phyloP scores from a whole-genome alignment of 2,888 invertebrate genomes.

The Rhorus exstirpatorius region DNA sequence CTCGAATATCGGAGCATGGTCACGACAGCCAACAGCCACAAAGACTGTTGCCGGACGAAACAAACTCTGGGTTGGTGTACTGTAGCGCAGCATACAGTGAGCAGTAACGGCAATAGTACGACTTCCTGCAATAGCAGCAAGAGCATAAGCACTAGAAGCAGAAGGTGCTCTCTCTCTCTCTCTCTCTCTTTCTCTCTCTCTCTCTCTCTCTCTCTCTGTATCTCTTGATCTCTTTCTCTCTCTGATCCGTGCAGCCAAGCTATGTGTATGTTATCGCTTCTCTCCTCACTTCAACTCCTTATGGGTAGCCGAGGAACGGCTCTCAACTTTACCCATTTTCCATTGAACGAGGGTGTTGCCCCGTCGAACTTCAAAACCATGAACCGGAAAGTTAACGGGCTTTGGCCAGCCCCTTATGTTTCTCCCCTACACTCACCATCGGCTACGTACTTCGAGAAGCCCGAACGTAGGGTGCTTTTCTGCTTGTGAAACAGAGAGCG shows the following conservation, averaged over 20 bases:
- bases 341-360: constrained; percentile 51
- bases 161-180: constrained; percentile 14
- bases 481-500: constrained; percentile 11
- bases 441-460: constrained; percentile 7
- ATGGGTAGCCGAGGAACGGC: constrained; percentile 47
- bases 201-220: constrained; percentile 12
- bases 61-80: constrained; percentile 49
- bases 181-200: constrained; percentile 11
- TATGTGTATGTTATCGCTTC: constrained; percentile 40
- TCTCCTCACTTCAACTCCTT: constrained; percentile 31
- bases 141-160: background rate
- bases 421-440: constrained; percentile 26
- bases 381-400: constrained; percentile 58
- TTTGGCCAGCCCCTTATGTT: constrained; percentile 44
- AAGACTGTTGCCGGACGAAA: constrained; percentile 70
- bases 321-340: constrained; percentile 57
- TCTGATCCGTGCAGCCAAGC: constrained; percentile 24
- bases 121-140: constrained; percentile 36
- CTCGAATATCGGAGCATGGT: constrained; percentile 70
- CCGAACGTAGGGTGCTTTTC: constrained; percentile 42
- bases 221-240: constrained; percentile 13
- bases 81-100: constrained; percentile 14
- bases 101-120: constrained; percentile 60
- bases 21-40: constrained; percentile 79
- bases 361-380: constrained; percentile 61